A percentile compares a stretch with the other conserved stretches of the same genome.
Conservation (phyloP, 2,888 invertebrate genomes). For the Agrochola macilenta region DNA sequence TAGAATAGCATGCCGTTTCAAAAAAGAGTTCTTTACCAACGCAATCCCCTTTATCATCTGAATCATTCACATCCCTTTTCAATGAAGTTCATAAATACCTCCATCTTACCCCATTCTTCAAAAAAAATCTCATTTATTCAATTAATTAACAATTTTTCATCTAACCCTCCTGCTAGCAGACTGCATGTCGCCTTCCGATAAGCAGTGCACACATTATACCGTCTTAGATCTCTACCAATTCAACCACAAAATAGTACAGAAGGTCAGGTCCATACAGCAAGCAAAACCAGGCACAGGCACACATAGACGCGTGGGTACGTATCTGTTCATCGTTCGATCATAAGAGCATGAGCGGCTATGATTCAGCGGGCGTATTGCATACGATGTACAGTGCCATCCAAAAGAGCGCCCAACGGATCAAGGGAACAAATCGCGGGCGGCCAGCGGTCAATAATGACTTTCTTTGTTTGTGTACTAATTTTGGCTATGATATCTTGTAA, state of each 20-base stretch:
- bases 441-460: no score
- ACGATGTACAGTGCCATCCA: not conserved
- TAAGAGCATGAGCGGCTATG: no score
- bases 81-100: not conserved
- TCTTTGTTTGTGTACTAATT: not conserved
- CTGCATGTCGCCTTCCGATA: conserved; percentile 83
- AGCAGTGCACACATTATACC: conserved; percentile 86
- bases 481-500: not conserved
- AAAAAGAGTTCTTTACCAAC: not conserved
- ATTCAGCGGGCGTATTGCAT: no score
- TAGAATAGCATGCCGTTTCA: not conserved
- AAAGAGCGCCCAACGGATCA: not conserved
- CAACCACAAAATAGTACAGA: conserved; percentile 45
- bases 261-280: conserved; percentile 42
- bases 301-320: not conserved
- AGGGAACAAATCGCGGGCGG: not conserved
- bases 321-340: no score
- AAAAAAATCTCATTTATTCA: not conserved
- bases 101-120: not conserved
- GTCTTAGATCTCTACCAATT: conserved; percentile 74
- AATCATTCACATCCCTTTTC: not conserved
- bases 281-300: no score
- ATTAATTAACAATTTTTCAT: conserved; percentile 35
- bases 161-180: conserved; percentile 64
- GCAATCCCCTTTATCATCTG: not conserved